Base-by-base conservation (phyloP, 2,888 invertebrate species). In the Tuta absoluta region DNA sequence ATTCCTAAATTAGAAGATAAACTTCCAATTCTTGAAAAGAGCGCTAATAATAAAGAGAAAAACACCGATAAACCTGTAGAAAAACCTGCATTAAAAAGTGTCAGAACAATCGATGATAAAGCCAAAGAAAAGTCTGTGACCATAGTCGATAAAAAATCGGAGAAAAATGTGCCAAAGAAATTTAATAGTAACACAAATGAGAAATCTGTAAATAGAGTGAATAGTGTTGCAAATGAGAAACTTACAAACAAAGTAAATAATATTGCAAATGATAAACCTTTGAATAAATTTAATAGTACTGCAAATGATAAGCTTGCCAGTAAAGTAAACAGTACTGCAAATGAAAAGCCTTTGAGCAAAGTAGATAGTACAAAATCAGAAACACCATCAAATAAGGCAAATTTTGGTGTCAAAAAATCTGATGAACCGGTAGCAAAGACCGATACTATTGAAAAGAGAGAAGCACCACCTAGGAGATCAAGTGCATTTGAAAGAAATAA, bases 91-190 rank as follows among this genome's bases (percentile, higher is more conserved):
- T 71, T 89, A 49, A 86, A 74, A 79, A 87, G 81, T 65, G 87
- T 89, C 1, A 84, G 83, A 78, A 89, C 89, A 60, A 86, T 89
- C 61, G 91, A 91, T 77, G 89, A 89, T 17, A 91, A 89, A 74
- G 70, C 77, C 14, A 90, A 88, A 76, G 90, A 89, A 64, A 91
- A 91, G 74, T 85, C 89, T 23, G 89, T 89, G 10, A 89, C 86
- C 60, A 90, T 89, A 70, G 78, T 87, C 68, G 91, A 91, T 68
- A 87, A 79, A 71, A 88, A 82, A 75, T 37, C 78, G 51, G 86
- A 88, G 38, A 80, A 75, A 65, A 75, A 73, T 69, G 72, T 71
- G 33, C 58, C 67, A 61, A 53, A 68, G 58, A 75, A 75, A 68
- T 65, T 71, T 65, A 72, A 65, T 59, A 72, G 64, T 60, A 51